These are phyloP conservation scores for Andrena bicolor DNA, from an alignment of 2,888 invertebrate species.

Conservation along the genomic window DNA sequence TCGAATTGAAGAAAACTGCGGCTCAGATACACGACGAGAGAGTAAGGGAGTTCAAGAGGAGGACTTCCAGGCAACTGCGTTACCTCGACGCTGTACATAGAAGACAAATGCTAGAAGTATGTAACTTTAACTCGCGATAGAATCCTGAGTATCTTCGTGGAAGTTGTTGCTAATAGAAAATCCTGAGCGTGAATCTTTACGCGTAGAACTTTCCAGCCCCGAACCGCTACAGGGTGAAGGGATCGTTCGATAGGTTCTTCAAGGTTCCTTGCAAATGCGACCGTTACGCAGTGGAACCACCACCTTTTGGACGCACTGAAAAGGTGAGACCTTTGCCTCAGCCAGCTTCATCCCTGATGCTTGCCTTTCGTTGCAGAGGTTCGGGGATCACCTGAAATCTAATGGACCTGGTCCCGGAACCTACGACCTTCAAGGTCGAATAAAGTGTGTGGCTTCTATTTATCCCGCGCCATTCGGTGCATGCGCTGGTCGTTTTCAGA, in stretches of 20 bases:
- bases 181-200: conserved; percentile 15
- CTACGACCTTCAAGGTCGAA: conserved; percentile 22
- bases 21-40: conserved; percentile 59
- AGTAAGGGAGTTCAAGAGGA: conserved; percentile 67
- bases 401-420: conserved; percentile 55
- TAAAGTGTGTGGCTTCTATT: conserved; percentile 44
- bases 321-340: conserved; percentile 23
- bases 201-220: conserved; percentile 72
- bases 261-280: conserved; percentile 63
- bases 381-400: conserved; percentile 5
- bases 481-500: conserved; percentile 36
- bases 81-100: conserved; percentile 68
- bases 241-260: conserved; percentile 63
- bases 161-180: background rate
- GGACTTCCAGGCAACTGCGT: conserved; percentile 62
- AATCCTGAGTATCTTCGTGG: conserved; percentile 8
- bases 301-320: conserved; percentile 49
- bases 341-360: too few species aligned
- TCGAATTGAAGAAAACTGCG: conserved; percentile 53
- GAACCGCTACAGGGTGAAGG: conserved; percentile 67
- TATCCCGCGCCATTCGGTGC: conserved; percentile 52
- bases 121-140: conserved; percentile 47
- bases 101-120: conserved; percentile 71
- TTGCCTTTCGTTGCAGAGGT: conserved; percentile 44
- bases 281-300: conserved; percentile 12